phyloP scores from a whole-genome alignment of 35 echinoderm and acorn worm genomes.

The Diadema setosum region DNA sequence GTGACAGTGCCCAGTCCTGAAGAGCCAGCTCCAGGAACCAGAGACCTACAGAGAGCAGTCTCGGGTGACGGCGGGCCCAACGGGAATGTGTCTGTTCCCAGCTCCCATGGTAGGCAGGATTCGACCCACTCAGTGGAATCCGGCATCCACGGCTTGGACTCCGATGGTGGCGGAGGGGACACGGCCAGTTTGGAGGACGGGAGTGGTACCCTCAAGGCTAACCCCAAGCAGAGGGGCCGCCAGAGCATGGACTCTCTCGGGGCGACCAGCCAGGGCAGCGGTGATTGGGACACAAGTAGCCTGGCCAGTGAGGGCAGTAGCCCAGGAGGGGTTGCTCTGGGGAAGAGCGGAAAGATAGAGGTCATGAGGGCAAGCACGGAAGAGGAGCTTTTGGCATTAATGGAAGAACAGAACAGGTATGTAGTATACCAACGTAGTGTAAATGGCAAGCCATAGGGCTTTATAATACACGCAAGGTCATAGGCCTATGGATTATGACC shows the following conservation, averaged over 20 bases:
- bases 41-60: neutral
- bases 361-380: slow-evolving; percentile 52
- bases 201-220: neutral
- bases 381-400: slow-evolving; percentile 67
- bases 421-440: neutral
- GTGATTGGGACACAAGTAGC: neutral
- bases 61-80: neutral
- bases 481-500: too few relatives aligned
- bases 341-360: slow-evolving; percentile 26
- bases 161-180: neutral
- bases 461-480: too few relatives aligned
- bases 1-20: slow-evolving; percentile 12
- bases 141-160: neutral
- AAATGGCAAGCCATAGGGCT: too few relatives aligned
- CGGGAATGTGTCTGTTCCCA: too few relatives aligned
- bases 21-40: neutral
- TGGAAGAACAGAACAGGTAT: slow-evolving; percentile 81
- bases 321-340: neutral
- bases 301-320: neutral
- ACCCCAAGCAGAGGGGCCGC: neutral
- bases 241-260: neutral
- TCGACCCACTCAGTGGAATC: neutral
- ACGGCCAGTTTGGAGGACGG: neutral
- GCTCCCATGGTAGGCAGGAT: neutral
- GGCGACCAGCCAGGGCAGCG: neutral